phyloP scores from a whole-genome alignment of 2,113 vertebrate genomes.

The Callopanchax toddi region DNA sequence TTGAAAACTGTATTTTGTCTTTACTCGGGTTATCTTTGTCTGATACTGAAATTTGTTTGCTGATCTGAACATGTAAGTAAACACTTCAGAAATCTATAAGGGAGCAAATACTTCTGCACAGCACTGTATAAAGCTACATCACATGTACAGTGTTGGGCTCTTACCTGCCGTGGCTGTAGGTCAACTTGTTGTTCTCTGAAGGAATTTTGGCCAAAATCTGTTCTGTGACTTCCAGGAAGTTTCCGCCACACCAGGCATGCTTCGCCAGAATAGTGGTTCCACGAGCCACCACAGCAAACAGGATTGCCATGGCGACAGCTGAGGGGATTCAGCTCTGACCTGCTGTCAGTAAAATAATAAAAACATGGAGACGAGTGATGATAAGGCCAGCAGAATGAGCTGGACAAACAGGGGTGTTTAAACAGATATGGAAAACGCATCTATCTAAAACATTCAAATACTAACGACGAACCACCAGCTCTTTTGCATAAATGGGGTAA shows the following conservation, averaged over 20 bases:
- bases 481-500: neutral
- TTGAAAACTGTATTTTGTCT: too few species aligned
- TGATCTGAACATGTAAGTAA: too few species aligned
- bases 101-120: too few species aligned
- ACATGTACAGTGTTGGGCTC: slow-evolving; percentile 1
- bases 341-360: slow-evolving; percentile 11
- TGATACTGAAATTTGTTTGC: too few species aligned
- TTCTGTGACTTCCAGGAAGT: slow-evolving; percentile 98
- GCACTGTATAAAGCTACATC: too few species aligned
- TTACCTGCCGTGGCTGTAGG: slow-evolving; percentile 96
- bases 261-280: slow-evolving; percentile 97
- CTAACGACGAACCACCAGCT: neutral
- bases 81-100: too few species aligned
- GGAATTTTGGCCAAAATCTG: slow-evolving; percentile 97
- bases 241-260: slow-evolving; percentile 94
- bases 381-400: too few species aligned
- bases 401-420: neutral
- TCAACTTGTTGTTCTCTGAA: slow-evolving; percentile 97
- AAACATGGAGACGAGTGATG: neutral
- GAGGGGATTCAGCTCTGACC: slow-evolving; percentile 19
- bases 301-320: slow-evolving; percentile 90
- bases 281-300: slow-evolving; percentile 95
- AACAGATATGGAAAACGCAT: neutral
- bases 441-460: neutral
- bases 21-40: too few species aligned